A percentile compares a stretch with the other conserved stretches of the same genome.
phyloP scores from a whole-genome alignment of 1,140 invertebrate genomes.

The Brachionus manjavacas region DNA sequence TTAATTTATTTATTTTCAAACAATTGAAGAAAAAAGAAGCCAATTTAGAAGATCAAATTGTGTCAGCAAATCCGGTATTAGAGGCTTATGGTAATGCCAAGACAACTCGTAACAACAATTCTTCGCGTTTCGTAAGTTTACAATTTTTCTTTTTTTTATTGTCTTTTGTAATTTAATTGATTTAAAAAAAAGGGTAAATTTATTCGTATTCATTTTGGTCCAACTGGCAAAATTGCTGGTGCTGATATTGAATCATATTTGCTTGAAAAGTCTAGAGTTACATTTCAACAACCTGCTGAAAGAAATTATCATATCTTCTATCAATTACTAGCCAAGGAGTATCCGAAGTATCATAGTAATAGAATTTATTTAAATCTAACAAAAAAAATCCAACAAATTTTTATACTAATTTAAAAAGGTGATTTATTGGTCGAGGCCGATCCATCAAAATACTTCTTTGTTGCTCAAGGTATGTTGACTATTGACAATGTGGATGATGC shows the following conservation, averaged over 20 bases:
- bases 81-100: conserved; percentile 65
- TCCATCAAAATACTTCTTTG: conserved; percentile 80
- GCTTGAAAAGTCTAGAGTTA: conserved; percentile 99
- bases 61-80: conserved; percentile 62
- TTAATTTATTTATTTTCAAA: too few relatives aligned
- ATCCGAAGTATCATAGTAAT: conserved; percentile 60
- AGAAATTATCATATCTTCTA: conserved; percentile 99
- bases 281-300: conserved; percentile 91
- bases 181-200: conserved; percentile 68
- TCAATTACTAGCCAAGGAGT: conserved; percentile 93
- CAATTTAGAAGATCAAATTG: conserved; percentile 64
- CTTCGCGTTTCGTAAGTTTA: conserved; percentile 61
- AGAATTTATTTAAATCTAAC: neutral
- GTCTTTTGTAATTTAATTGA: neutral
- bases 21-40: conserved; percentile 21
- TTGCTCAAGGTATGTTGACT: conserved; percentile 91
- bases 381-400: neutral
- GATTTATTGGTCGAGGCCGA: conserved; percentile 76
- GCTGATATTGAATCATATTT: conserved; percentile 99
- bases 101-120: conserved; percentile 65
- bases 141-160: neutral
- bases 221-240: conserved; percentile 96
- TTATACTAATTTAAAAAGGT: conserved; percentile 61
- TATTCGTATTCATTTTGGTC: conserved; percentile 99
- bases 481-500: conserved; percentile 92